Conservation (phyloP, 2,888 invertebrate species). For the Drosophila nr. perissopoda region DNA sequence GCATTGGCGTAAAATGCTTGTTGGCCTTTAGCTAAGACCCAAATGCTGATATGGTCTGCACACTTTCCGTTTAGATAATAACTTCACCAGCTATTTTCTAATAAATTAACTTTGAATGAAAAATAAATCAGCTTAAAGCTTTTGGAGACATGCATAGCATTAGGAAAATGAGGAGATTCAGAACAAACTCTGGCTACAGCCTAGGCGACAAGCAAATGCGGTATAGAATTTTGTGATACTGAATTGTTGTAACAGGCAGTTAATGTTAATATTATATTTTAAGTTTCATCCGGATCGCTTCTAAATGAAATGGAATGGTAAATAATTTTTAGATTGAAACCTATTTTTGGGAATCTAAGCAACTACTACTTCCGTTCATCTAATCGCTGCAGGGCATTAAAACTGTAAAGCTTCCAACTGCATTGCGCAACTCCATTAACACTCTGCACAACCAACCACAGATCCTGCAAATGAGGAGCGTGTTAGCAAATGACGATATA, state of each 20-base stretch:
- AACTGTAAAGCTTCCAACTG: slow-evolving; percentile 28
- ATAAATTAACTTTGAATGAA: slow-evolving; percentile 80
- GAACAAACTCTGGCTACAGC: not conserved
- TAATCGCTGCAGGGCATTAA: slow-evolving; percentile 62
- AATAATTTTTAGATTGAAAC: not conserved
- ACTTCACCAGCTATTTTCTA: slow-evolving; percentile 77
- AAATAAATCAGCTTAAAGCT: slow-evolving; percentile 71
- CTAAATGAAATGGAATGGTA: not conserved
- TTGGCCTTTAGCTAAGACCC: slow-evolving; percentile 65
- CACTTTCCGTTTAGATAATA: slow-evolving; percentile 70
- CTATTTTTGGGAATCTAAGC: not conserved
- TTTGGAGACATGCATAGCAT: slow-evolving; percentile 52
- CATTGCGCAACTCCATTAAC: slow-evolving; percentile 21
- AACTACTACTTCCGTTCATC: slow-evolving; percentile 51
- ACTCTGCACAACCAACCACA: slow-evolving; percentile 8
- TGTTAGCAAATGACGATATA: slow-evolving; percentile 19
- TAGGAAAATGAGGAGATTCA: slow-evolving; percentile 16
- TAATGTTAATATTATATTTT: not conserved
- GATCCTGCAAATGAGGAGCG: not conserved
- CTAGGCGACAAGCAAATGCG: slow-evolving; percentile 35
- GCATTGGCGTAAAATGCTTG: slow-evolving; percentile 55
- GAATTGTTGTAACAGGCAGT: not conserved
- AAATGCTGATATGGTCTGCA: slow-evolving; percentile 60
- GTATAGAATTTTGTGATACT: slow-evolving; percentile 1
- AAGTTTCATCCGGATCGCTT: not conserved